phyloP scores from a whole-genome alignment of 1,140 invertebrate species.

The Brachionus manjavacas region DNA sequence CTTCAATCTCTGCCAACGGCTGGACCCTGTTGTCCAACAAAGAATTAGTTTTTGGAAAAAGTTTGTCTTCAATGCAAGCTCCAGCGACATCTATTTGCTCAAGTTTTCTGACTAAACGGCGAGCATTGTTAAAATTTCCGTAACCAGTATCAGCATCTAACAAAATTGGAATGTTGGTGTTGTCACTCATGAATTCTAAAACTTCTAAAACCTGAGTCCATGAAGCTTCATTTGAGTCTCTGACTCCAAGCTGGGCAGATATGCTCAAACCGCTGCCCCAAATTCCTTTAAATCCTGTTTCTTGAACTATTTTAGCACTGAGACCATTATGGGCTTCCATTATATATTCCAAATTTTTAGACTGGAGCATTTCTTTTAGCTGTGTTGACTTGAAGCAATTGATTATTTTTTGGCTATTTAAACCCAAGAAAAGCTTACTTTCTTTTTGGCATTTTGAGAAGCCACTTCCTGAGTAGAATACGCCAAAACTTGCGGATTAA shows the following conservation, averaged over 20 bases:
- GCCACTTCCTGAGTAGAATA: not conserved
- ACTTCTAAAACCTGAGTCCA: constrained; percentile 60
- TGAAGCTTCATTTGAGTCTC: constrained; percentile 60
- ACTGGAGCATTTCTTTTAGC: constrained; percentile 56
- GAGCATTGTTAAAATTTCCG: constrained; percentile 60
- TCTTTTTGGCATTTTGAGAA: not conserved
- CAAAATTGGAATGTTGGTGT: constrained; percentile 57
- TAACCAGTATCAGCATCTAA: constrained; percentile 60
- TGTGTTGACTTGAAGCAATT: constrained; percentile 53
- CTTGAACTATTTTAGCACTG: constrained; percentile 58
- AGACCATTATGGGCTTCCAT: constrained; percentile 61
- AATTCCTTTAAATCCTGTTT: constrained; percentile 55
- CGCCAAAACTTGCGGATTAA: not conserved
- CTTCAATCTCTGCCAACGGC: constrained; percentile 57
- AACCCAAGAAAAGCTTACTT: not conserved
- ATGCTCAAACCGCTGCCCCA: constrained; percentile 60
- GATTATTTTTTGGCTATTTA: not conserved
- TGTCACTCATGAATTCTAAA: constrained; percentile 60
- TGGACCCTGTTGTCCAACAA: constrained; percentile 57
- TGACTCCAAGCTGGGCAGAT: constrained; percentile 57
- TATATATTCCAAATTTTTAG: constrained; percentile 56
- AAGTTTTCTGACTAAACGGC: constrained; percentile 57
- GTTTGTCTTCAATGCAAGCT: constrained; percentile 60
- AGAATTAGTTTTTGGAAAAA: constrained; percentile 60
- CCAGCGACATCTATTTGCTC: constrained; percentile 59